Conservation (phyloP, 1,140 invertebrate genomes). For the Oryzaephilus surinamensis region DNA sequence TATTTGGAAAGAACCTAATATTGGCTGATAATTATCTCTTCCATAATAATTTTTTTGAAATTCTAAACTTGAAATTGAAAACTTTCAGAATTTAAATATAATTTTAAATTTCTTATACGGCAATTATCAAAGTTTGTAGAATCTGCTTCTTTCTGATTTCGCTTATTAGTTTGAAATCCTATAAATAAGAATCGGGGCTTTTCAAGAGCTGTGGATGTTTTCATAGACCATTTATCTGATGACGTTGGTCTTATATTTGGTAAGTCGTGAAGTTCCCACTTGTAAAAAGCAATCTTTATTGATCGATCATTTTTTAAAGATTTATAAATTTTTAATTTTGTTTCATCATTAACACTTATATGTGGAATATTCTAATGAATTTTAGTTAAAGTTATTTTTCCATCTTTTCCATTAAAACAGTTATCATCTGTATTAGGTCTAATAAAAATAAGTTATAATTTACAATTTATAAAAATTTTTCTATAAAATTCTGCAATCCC, state of each 20-base stretch:
- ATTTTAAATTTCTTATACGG: too few species aligned
- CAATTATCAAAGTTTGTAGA: too few species aligned
- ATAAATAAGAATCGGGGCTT: too few species aligned
- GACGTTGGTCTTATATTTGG: slow-evolving; percentile 5
- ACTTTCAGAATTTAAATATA: too few species aligned
- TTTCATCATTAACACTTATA: slow-evolving; percentile 5
- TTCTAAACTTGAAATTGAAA: too few species aligned
- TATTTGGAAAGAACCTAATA: too few species aligned
- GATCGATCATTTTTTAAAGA: slow-evolving; percentile 9
- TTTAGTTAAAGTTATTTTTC: slow-evolving; percentile 6
- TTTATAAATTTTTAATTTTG: slow-evolving; percentile 14
- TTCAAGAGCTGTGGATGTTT: too few species aligned
- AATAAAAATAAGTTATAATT: slow-evolving; percentile 38
- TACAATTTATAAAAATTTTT: slow-evolving; percentile 36
- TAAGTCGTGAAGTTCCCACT: slow-evolving; percentile 12
- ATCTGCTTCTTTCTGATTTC: too few species aligned
- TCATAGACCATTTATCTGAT: slow-evolving; percentile 5
- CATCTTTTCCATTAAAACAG: slow-evolving; percentile 1
- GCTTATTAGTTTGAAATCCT: too few species aligned
- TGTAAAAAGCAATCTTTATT: slow-evolving; percentile 13
- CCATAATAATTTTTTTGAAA: too few species aligned
- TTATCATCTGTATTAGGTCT: slow-evolving; percentile 26
- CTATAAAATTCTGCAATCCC: slow-evolving; percentile 40
- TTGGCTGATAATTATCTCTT: too few species aligned
- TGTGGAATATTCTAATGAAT: slow-evolving; percentile 16